Conservation (phyloP, 2,113 vertebrate species). For the Myxocyprinus asiaticus region DNA sequence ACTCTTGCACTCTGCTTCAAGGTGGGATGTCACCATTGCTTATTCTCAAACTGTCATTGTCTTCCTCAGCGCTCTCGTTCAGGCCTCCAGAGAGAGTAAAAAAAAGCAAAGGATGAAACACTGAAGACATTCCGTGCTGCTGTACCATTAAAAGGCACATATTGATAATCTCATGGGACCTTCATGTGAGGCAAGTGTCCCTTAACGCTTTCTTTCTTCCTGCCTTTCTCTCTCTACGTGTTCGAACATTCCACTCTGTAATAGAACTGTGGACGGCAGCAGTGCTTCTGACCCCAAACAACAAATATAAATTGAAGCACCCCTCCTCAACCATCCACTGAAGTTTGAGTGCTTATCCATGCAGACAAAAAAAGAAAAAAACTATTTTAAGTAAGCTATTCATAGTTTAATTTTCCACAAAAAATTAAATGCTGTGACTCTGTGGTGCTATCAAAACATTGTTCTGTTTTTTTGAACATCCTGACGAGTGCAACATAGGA, state of each 20-base stretch:
- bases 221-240: background rate
- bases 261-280: background rate
- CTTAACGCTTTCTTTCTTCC: background rate
- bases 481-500: too few species aligned
- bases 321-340: background rate
- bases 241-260: background rate
- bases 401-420: too few species aligned
- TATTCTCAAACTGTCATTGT: constrained; percentile 1
- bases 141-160: constrained; percentile 8
- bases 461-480: too few species aligned
- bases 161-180: constrained; percentile 16
- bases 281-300: background rate
- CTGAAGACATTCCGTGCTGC: constrained; percentile 21
- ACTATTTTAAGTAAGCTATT: too few species aligned
- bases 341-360: background rate
- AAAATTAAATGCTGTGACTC: too few species aligned
- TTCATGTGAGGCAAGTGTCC: background rate
- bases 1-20: background rate
- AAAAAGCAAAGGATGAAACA: background rate
- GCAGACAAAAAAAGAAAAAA: background rate
- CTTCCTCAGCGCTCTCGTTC: background rate
- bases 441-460: too few species aligned
- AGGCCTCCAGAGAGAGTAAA: constrained; percentile 8
- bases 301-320: background rate
- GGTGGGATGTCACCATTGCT: constrained; percentile 11